phyloP scores from a whole-genome alignment of 2,797 vertebrate species.

The Craterocephalus amniculus region DNA sequence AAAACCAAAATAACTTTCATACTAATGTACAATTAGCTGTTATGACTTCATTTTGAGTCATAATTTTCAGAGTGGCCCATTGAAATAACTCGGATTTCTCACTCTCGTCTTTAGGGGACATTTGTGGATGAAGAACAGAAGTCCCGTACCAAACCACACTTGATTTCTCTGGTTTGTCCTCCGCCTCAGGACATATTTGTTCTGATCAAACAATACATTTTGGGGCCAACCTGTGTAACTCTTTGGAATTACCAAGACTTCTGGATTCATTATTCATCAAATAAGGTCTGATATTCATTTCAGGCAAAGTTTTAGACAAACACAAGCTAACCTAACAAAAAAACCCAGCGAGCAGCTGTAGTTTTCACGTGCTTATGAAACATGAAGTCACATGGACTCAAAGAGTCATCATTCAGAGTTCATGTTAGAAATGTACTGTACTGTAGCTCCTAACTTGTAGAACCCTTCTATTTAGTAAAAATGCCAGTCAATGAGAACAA shows the following conservation, averaged over 20 bases:
- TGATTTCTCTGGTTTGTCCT: conserved; percentile 22
- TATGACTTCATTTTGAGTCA: conserved; percentile 73
- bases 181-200: conserved; percentile 5
- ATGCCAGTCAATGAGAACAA: background rate
- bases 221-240: background rate
- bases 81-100: conserved; percentile 39
- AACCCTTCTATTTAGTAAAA: background rate
- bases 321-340: background rate
- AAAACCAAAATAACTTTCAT: conserved; percentile 66
- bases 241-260: background rate
- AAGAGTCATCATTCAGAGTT: background rate
- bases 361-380: background rate
- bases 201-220: conserved; percentile 5
- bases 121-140: conserved; percentile 42
- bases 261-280: conserved; percentile 3
- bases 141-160: conserved; percentile 20
- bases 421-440: background rate
- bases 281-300: conserved; percentile 10
- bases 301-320: conserved; percentile 6
- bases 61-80: conserved; percentile 37
- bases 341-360: background rate
- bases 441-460: background rate
- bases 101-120: conserved; percentile 30
- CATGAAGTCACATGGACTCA: background rate
- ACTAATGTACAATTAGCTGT: conserved; percentile 66